A percentile compares a stretch with the other conserved stretches of the same genome.
These are phyloP conservation scores for Drosophila ohnishii DNA, from an alignment of 1,140 invertebrate genomes.

Conservation along the genomic window DNA sequence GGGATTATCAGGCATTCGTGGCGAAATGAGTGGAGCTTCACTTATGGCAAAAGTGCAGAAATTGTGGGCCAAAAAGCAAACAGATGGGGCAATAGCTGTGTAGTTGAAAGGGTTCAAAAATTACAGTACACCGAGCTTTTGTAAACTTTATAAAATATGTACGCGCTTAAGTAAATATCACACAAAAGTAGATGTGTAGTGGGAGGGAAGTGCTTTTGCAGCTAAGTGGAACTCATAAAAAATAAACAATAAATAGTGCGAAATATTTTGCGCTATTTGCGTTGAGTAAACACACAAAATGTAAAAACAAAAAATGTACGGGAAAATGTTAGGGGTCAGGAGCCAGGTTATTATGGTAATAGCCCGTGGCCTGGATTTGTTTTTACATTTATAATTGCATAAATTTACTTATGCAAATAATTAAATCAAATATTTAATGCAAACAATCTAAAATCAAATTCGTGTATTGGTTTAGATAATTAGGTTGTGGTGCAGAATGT, in stretches of 20 bases:
- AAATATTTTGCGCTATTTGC: constrained; percentile 74
- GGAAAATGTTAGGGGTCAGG: constrained; percentile 2
- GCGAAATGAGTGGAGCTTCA: constrained; percentile 24
- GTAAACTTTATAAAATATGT: constrained; percentile 77
- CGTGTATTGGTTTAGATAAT: constrained; percentile 56
- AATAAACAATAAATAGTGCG: constrained; percentile 67
- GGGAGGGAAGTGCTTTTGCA: constrained; percentile 13
- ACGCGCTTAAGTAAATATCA: constrained; percentile 61
- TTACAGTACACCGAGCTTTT: constrained; percentile 65
- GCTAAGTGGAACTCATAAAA: constrained; percentile 40
- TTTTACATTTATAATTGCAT: constrained; percentile 81
- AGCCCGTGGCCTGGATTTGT: constrained; percentile 30
- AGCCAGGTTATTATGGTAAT: constrained; percentile 26
- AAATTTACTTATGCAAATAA: constrained; percentile 79
- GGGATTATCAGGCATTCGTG: constrained; percentile 24
- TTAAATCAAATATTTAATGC: constrained; percentile 75
- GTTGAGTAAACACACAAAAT: constrained; percentile 37
- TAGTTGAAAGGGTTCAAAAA: constrained; percentile 45
- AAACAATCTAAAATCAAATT: constrained; percentile 66
- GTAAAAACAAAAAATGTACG: constrained; percentile 4
- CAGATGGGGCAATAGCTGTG: constrained; percentile 35
- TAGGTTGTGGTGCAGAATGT: constrained; percentile 35
- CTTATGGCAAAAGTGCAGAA: constrained; percentile 69
- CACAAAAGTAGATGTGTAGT: constrained; percentile 28
- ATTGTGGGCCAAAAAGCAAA: constrained; percentile 66